Evolutionary conservation across 2,113 vertebrate species (phyloP).

Genomic region (Microcebus griseorufus): DNA sequence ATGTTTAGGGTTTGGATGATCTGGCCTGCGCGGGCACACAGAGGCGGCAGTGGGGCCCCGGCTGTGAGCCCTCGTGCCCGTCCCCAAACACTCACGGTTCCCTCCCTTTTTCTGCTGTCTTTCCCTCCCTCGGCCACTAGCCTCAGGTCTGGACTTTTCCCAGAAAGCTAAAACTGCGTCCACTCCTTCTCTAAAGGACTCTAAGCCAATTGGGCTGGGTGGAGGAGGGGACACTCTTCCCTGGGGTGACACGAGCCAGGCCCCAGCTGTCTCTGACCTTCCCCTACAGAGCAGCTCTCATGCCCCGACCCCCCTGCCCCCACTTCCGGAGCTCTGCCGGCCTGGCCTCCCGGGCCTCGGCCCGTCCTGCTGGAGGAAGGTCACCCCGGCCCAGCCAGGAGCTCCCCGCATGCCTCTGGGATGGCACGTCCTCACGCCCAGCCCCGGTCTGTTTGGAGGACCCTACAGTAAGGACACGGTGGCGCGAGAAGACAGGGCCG

Average conservation of each 20-base stretch:
- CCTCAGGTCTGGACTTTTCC: not conserved
- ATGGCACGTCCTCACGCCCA: no score
- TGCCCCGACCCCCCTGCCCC: rapidly evolving
- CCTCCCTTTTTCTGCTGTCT: not conserved
- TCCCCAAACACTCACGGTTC: not conserved
- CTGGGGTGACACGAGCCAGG: not conserved
- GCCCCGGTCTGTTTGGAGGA: not conserved
- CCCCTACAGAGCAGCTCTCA: not conserved
- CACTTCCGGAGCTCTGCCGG: no score
- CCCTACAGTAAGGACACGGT: not conserved
- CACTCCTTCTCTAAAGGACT: not conserved
- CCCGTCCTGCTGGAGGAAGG: not conserved
- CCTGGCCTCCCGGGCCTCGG: not conserved
- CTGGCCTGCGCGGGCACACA: constrained; percentile 41
- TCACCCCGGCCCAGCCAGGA: not conserved
- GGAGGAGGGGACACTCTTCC: rapidly evolving
- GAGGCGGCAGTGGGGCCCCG: not conserved
- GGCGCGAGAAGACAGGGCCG: not conserved
- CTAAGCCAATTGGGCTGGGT: not conserved
- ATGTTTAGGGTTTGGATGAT: not conserved
- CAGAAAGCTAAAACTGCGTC: not conserved
- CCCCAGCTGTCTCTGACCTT: not conserved
- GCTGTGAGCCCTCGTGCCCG: not conserved
- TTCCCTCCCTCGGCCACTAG: not conserved
- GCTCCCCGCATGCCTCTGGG: not conserved